Evolutionary conservation across 2,888 invertebrate species (phyloP).

Genomic region (Drymonia ruficornis): DNA sequence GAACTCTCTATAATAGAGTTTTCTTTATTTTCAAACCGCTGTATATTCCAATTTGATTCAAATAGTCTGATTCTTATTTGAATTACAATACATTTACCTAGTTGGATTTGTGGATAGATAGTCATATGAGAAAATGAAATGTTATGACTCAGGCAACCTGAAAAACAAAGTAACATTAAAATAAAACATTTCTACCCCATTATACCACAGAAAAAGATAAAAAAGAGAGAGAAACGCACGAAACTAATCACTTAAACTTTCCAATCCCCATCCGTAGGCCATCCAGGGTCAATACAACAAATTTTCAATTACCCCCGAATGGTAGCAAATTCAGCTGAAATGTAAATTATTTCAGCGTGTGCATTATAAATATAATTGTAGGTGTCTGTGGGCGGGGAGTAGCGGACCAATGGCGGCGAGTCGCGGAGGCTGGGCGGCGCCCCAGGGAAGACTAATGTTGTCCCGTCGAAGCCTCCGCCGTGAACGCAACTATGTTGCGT

Average conservation of each 20-base stretch:
- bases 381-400: slow-evolving; percentile 74
- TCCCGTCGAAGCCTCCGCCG: slow-evolving; percentile 76
- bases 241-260: slow-evolving; percentile 69
- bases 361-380: slow-evolving; percentile 84
- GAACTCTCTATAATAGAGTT: no score
- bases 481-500: slow-evolving; percentile 51
- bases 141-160: no score
- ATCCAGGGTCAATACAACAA: slow-evolving; percentile 81
- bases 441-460: slow-evolving; percentile 74
- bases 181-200: not conserved
- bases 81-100: not conserved
- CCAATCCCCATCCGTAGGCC: slow-evolving; percentile 61
- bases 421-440: slow-evolving; percentile 71
- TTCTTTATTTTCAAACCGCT: not conserved
- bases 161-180: not conserved
- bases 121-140: no score
- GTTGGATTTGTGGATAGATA: not conserved
- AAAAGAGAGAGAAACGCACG: slow-evolving; percentile 32
- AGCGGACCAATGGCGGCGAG: slow-evolving; percentile 66
- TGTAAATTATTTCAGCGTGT: slow-evolving; percentile 83
- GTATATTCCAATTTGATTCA: not conserved
- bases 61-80: not conserved
- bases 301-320: slow-evolving; percentile 82
- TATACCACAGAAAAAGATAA: slow-evolving; percentile 1
- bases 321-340: slow-evolving; percentile 84